phyloP scores from a whole-genome alignment of 1,140 invertebrate species.

The Meloidogyne hapla region DNA sequence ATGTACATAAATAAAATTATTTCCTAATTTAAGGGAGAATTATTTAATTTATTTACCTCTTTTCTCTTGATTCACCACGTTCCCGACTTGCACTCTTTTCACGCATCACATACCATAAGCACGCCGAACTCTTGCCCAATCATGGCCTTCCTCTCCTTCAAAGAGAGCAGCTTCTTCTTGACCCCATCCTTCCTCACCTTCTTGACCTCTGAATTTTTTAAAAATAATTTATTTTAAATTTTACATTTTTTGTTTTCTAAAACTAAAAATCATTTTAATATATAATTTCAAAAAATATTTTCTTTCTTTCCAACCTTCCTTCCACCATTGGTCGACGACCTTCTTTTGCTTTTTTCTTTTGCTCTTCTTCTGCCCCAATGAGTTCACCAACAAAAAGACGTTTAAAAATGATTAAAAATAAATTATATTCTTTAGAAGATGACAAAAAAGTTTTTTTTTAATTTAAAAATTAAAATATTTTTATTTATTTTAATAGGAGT shows the following conservation, averaged over 20 bases:
- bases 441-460: no score
- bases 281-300: not conserved
- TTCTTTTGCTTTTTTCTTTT: constrained; percentile 4
- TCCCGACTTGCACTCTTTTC: constrained; percentile 36
- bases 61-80: not conserved
- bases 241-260: no score
- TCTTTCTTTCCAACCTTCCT: not conserved
- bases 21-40: not conserved
- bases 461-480: no score
- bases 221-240: no score
- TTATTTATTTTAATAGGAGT: no score
- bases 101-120: constrained; percentile 36
- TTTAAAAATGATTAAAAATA: no score
- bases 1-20: not conserved
- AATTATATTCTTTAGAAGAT: no score
- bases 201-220: not conserved
- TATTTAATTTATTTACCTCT: not conserved
- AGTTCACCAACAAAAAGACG: no score
- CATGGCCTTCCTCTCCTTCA: not conserved
- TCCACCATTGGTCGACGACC: not conserved
- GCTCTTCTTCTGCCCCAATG: no score
- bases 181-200: not conserved
- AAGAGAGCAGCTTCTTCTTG: not conserved
- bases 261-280: no score
- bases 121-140: constrained; percentile 36